Evolutionary conservation across 2,113 vertebrate species (phyloP).

Genomic region (Ammodramus savannarum): DNA sequence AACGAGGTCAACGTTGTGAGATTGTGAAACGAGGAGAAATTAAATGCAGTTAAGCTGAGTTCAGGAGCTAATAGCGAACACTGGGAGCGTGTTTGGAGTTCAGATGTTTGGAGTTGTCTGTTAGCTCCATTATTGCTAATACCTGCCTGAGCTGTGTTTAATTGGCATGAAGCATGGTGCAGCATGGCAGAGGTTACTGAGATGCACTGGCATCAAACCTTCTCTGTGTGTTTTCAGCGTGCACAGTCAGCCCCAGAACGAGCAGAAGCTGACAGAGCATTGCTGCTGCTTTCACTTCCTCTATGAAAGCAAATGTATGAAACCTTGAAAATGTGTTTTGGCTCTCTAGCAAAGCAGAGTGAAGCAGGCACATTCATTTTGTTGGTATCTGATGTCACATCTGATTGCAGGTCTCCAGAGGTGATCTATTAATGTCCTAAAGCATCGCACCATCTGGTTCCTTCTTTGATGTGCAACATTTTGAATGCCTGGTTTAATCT

Average conservation of each 20-base stretch:
- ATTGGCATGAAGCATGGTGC: background rate
- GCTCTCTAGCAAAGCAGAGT: background rate
- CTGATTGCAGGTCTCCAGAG: conserved; percentile 52
- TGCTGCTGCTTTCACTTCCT: background rate
- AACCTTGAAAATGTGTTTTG: conserved; percentile 3
- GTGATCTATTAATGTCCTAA: conserved; percentile 59
- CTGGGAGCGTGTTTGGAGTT: background rate
- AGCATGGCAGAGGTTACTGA: conserved; percentile 1
- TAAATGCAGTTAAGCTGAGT: background rate
- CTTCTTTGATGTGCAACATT: conserved; percentile 2
- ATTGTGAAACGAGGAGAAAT: background rate
- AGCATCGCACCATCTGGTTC: conserved; percentile 41
- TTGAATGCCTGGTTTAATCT: conserved; percentile 49
- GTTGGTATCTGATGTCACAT: conserved; percentile 4
- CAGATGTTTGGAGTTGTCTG: conserved; percentile 8
- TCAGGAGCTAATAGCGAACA: background rate
- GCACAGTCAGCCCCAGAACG: background rate
- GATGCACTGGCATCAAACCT: background rate
- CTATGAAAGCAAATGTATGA: background rate
- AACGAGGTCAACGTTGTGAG: background rate
- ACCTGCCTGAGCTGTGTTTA: background rate
- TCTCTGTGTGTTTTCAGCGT: background rate
- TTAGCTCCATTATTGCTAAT: background rate
- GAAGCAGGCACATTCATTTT: background rate
- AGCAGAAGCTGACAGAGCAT: background rate